phyloP scores from a whole-genome alignment of 2,888 invertebrate genomes.

The Eristalis arbustorum region DNA sequence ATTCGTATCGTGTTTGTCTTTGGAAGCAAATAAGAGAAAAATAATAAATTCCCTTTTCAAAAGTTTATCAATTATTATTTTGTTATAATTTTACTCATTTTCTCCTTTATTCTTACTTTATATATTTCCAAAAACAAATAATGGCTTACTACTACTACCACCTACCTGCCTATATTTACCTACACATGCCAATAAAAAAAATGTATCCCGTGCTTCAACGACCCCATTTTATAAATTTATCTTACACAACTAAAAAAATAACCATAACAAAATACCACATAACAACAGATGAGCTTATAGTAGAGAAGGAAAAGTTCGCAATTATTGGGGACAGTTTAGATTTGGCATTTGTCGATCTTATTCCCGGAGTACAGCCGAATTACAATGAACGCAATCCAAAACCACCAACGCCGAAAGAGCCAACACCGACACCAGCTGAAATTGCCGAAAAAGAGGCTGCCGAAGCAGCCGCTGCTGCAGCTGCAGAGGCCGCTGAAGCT shows the following conservation, averaged over 20 bases:
- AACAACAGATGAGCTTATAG: slow-evolving; percentile 88
- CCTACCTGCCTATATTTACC: slow-evolving; percentile 42
- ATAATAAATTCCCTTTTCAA: slow-evolving; percentile 8
- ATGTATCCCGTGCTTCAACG: slow-evolving; percentile 35
- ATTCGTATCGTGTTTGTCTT: neutral
- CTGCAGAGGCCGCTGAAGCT: slow-evolving; percentile 72
- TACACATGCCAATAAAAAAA: slow-evolving; percentile 47
- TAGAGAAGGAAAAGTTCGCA: slow-evolving; percentile 94
- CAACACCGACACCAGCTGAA: slow-evolving; percentile 78
- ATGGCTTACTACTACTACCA: slow-evolving; percentile 56
- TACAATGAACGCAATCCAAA: slow-evolving; percentile 80
- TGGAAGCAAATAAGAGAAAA: slow-evolving; percentile 13
- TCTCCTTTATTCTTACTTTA: slow-evolving; percentile 49
- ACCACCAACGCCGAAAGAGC: slow-evolving; percentile 78
- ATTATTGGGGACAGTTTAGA: slow-evolving; percentile 96
- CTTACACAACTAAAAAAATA: neutral
- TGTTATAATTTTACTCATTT: slow-evolving; percentile 33
- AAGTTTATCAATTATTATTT: neutral
- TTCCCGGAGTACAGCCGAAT: slow-evolving; percentile 82
- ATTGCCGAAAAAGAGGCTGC: slow-evolving; percentile 76
- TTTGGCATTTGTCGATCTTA: slow-evolving; percentile 92
- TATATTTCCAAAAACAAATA: slow-evolving; percentile 26
- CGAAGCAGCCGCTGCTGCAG: slow-evolving; percentile 69
- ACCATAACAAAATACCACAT: slow-evolving; percentile 26
- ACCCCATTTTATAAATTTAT: slow-evolving; percentile 34